Percentiles rank a stretch among this genome's conserved stretches.
Evolutionary conservation across 2,888 invertebrate species (phyloP).

Genomic region (Clepsis dumicolana): DNA sequence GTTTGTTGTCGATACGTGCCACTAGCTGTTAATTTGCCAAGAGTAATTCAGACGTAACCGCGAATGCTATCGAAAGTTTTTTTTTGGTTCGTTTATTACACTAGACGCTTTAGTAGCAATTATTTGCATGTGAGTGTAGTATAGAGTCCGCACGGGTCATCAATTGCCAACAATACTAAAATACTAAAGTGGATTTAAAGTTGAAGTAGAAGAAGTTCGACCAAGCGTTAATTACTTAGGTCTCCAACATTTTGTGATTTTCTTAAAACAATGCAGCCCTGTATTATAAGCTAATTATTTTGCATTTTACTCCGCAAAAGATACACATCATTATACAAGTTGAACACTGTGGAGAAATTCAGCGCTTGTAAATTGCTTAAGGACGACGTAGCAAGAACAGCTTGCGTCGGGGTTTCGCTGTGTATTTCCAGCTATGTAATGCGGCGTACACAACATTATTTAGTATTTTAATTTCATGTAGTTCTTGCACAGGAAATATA

Average conservation of each 20-base stretch:
- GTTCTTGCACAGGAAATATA: not conserved
- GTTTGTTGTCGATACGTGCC: too few species aligned
- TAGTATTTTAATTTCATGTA: not conserved
- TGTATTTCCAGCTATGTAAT: slow-evolving; percentile 16
- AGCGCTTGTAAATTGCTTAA: slow-evolving; percentile 38
- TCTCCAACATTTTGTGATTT: not conserved
- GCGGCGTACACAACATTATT: not conserved
- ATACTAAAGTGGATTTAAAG: too few species aligned
- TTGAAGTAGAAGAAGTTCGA: too few species aligned
- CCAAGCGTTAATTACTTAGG: too few species aligned
- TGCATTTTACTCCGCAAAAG: slow-evolving; percentile 17
- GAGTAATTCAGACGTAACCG: too few species aligned
- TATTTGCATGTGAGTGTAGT: too few species aligned
- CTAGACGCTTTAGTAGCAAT: too few species aligned
- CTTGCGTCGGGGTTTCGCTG: slow-evolving; percentile 24
- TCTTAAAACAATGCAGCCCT: not conserved
- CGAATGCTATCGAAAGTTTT: too few species aligned
- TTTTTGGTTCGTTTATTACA: too few species aligned
- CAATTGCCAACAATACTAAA: too few species aligned
- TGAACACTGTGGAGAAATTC: slow-evolving; percentile 32
- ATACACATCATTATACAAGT: slow-evolving; percentile 41
- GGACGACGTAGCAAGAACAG: slow-evolving; percentile 24
- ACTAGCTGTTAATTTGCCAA: too few species aligned
- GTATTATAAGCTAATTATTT: slow-evolving; percentile 8
- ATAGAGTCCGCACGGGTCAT: too few species aligned